These are phyloP conservation scores for Lissonota sp. DNA, from an alignment of 2,888 invertebrate genomes.

Conservation along the genomic window DNA sequence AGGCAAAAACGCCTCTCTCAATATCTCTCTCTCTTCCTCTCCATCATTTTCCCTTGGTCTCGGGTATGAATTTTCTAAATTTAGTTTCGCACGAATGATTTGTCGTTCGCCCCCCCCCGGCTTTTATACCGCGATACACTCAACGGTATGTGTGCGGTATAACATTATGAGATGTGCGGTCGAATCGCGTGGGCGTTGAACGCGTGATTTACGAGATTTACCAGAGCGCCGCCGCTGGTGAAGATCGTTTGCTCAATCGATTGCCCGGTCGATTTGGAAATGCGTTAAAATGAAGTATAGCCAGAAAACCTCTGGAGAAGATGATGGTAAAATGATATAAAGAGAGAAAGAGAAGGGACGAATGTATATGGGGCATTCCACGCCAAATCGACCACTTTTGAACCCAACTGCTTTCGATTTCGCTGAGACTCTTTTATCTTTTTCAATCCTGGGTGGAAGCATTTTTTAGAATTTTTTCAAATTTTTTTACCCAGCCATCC, in stretches of 20 bases:
- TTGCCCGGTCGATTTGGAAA: slow-evolving; percentile 36
- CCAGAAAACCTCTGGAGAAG: neutral
- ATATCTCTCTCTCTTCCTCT: neutral
- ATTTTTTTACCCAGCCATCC: no score
- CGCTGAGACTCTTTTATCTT: no score
- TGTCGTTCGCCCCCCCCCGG: slow-evolving; percentile 53
- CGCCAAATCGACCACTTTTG: no score
- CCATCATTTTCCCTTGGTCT: neutral
- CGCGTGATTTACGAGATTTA: slow-evolving; percentile 52
- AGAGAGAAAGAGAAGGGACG: neutral
- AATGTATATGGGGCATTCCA: no score
- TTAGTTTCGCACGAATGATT: slow-evolving; percentile 58
- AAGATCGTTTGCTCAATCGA: slow-evolving; percentile 53
- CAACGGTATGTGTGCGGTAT: neutral
- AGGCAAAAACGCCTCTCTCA: neutral
- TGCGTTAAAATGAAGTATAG: slow-evolving; percentile 28
- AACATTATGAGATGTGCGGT: slow-evolving; percentile 6
- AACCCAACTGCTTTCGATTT: no score
- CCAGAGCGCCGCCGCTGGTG: neutral
- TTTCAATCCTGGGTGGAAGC: no score
- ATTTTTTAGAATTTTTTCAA: no score
- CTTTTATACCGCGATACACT: slow-evolving; percentile 6
- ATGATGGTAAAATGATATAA: neutral
- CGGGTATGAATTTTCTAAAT: slow-evolving; percentile 43
- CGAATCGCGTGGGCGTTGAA: slow-evolving; percentile 51